Evolutionary conservation across 2,888 invertebrate species (phyloP).

Genomic region (Calephelis perditalis): DNA sequence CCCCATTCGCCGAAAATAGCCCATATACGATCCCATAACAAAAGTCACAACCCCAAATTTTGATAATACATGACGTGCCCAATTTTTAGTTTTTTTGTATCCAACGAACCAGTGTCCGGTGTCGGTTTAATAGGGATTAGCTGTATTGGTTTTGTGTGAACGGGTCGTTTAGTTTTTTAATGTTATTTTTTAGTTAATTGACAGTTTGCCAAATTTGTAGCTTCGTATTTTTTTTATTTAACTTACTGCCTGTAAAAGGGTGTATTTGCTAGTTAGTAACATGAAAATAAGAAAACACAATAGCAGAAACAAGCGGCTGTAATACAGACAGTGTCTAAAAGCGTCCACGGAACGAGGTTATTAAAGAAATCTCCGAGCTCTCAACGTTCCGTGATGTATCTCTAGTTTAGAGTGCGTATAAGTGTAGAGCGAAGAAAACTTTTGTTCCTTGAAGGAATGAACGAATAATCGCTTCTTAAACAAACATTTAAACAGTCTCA

Average conservation of each 20-base stretch:
- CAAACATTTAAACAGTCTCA: no score
- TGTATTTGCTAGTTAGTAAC: background rate
- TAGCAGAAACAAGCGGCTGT: slow-evolving; percentile 15
- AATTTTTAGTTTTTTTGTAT: slow-evolving; percentile 38
- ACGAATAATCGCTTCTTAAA: no score
- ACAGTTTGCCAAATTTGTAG: background rate
- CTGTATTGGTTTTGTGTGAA: slow-evolving; percentile 40
- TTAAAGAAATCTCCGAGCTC: slow-evolving; percentile 34
- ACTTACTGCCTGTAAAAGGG: background rate
- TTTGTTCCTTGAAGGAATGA: no score
- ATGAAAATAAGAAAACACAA: slow-evolving; percentile 31
- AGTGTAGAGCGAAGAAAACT: slow-evolving; percentile 6
- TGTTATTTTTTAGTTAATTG: background rate
- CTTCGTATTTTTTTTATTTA: background rate
- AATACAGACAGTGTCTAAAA: slow-evolving; percentile 29
- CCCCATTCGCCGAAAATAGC: slow-evolving; percentile 46
- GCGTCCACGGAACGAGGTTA: slow-evolving; percentile 34
- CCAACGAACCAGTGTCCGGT: slow-evolving; percentile 49
- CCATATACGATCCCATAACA: slow-evolving; percentile 52
- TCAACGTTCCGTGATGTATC: slow-evolving; percentile 22
- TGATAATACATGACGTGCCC: slow-evolving; percentile 39
- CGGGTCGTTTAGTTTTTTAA: slow-evolving; percentile 15
- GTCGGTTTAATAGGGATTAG: slow-evolving; percentile 61
- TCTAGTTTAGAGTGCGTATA: slow-evolving; percentile 11
- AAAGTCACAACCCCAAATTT: slow-evolving; percentile 58